phyloP scores from a whole-genome alignment of 1,140 invertebrate genomes.

The Bombus sylvicola region DNA sequence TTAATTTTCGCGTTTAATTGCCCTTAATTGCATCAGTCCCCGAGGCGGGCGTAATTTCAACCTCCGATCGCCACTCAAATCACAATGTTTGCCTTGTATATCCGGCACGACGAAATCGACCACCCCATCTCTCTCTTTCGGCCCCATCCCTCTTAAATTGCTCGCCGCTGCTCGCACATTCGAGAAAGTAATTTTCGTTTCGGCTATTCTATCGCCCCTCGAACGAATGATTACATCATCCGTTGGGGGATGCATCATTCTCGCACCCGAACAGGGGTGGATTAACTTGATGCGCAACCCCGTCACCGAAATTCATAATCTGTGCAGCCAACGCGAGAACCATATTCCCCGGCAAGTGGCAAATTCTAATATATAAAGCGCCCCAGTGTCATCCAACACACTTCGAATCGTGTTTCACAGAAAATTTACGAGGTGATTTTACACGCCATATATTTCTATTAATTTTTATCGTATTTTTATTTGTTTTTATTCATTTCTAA shows the following conservation, averaged over 20 bases:
- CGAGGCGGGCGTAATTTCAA: slow-evolving; percentile 44
- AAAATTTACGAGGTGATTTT: neutral
- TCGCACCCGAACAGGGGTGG: slow-evolving; percentile 59
- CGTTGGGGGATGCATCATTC: slow-evolving; percentile 62
- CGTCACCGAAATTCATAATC: slow-evolving; percentile 69
- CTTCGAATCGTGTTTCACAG: neutral
- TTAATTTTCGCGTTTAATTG: slow-evolving; percentile 44
- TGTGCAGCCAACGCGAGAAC: slow-evolving; percentile 41
- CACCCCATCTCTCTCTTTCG: neutral
- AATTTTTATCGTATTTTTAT: neutral
- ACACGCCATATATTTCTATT: no score
- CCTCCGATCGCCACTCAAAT: slow-evolving; percentile 51
- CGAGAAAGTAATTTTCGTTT: slow-evolving; percentile 71
- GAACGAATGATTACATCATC: slow-evolving; percentile 75
- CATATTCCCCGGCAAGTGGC: slow-evolving; percentile 48
- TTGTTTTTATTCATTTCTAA: neutral
- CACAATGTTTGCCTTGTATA: slow-evolving; percentile 63
- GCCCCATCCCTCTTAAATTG: slow-evolving; percentile 52
- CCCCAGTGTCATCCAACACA: slow-evolving; percentile 6
- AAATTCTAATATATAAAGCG: slow-evolving; percentile 44
- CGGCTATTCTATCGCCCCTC: slow-evolving; percentile 67
- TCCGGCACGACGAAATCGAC: slow-evolving; percentile 53
- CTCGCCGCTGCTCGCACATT: slow-evolving; percentile 62
- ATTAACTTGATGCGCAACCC: slow-evolving; percentile 67
- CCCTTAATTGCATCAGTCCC: slow-evolving; percentile 19